phyloP scores from a whole-genome alignment of 2,113 vertebrate species.

The Cyanistes caeruleus region DNA sequence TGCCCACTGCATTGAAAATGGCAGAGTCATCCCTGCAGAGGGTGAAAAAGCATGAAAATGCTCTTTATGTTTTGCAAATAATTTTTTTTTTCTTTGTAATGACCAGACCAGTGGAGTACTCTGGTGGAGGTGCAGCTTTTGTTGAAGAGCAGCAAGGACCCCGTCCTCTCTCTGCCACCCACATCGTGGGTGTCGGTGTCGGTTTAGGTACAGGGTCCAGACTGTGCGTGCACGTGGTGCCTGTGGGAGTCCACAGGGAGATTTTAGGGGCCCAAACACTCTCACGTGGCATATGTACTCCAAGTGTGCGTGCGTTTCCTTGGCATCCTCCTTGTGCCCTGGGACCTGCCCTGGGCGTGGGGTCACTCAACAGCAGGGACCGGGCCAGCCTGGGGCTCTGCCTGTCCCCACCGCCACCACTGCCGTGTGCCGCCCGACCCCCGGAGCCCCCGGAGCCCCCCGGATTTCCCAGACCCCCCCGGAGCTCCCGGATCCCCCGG shows the following conservation, averaged over 20 bases:
- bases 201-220: no score
- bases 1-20: neutral
- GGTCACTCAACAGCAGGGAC: neutral
- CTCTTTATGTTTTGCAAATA: neutral
- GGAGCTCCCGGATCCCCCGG: no score
- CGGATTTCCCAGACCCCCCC: no score
- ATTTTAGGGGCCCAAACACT: neutral
- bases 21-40: fast-evolving
- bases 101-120: neutral
- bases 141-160: neutral
- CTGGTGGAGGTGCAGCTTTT: neutral
- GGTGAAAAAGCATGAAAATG: neutral
- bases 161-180: neutral
- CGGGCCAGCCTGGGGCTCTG: neutral
- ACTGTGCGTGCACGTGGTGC: fast-evolving
- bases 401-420: no score
- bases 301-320: fast-evolving
- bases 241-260: neutral
- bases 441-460: no score
- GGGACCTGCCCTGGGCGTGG: neutral
- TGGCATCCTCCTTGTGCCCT: neutral
- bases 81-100: neutral
- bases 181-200: neutral
- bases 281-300: fast-evolving
- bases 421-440: neutral